These are phyloP conservation scores for Epinotia bilunana DNA, from an alignment of 2,888 invertebrate genomes.

Conservation along the genomic window DNA sequence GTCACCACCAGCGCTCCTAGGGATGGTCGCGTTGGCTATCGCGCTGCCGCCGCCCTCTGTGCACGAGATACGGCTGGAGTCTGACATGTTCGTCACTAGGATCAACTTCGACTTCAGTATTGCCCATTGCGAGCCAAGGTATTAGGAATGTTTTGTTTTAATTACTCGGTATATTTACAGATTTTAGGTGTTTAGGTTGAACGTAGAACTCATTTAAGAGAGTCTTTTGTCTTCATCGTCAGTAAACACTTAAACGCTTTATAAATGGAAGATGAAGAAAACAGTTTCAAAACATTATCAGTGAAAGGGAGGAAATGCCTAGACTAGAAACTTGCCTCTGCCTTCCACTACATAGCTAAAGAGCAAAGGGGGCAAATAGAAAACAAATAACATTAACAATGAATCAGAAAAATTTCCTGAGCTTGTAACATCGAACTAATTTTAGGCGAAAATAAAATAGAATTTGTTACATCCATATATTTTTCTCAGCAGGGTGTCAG, in stretches of 20 bases:
- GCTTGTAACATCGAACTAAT: background rate
- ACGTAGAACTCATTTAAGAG: background rate
- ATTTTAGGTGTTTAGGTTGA: background rate
- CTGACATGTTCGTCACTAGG: constrained; percentile 98
- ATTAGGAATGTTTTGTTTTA: constrained; percentile 59
- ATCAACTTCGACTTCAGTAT: constrained; percentile 98
- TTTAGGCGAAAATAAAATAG: background rate
- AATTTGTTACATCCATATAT: constrained; percentile 46
- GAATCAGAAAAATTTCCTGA: background rate
- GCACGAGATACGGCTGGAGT: constrained; percentile 97
- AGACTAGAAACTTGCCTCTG: background rate
- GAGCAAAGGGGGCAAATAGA: background rate
- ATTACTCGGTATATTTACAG: background rate
- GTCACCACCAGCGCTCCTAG: constrained; percentile 93
- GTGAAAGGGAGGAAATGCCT: background rate
- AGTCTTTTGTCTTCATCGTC: background rate
- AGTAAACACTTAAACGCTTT: no score
- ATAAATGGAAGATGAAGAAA: no score
- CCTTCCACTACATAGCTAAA: background rate
- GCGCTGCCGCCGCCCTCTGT: constrained; percentile 98
- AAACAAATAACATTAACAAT: background rate
- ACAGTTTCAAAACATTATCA: background rate
- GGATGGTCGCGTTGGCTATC: constrained; percentile 97
- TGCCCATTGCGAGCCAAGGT: constrained; percentile 99
- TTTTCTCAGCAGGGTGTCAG: constrained; percentile 90